A percentile compares a stretch with the other conserved stretches of the same genome.
phyloP scores from a whole-genome alignment of 2,888 invertebrate species.

The Chironomus riparius region DNA sequence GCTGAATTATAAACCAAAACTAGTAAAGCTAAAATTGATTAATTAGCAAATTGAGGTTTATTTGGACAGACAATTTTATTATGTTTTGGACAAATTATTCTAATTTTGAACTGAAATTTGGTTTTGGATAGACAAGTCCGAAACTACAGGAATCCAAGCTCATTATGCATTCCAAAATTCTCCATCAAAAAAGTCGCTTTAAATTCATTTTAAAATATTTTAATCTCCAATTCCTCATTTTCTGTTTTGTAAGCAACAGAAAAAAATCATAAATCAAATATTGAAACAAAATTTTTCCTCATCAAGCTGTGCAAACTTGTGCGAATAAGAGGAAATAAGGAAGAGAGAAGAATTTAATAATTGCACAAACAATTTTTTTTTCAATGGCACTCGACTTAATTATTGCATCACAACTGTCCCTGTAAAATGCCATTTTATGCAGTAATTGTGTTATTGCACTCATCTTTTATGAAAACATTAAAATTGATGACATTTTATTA shows the following conservation, averaged over 20 bases:
- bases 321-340: background rate
- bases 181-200: too few relatives aligned
- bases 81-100: too few relatives aligned
- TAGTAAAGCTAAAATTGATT: too few relatives aligned
- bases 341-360: background rate
- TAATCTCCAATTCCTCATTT: too few relatives aligned
- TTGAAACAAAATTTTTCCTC: background rate
- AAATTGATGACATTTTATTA: background rate
- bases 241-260: background rate
- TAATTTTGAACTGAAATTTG: too few relatives aligned
- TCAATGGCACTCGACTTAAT: background rate
- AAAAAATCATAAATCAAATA: background rate
- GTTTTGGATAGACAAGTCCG: too few relatives aligned
- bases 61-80: too few relatives aligned
- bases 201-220: too few relatives aligned
- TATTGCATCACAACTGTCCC: slow-evolving; percentile 4
- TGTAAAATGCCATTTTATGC: background rate
- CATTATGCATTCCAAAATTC: too few relatives aligned
- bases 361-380: background rate
- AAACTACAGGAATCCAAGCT: too few relatives aligned
- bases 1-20: too few relatives aligned
- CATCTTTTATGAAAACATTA: background rate
- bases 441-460: background rate
- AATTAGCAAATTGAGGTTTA: too few relatives aligned
- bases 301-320: background rate